phyloP scores from a whole-genome alignment of 2,888 invertebrate species.

The Eristalis intricaria region DNA sequence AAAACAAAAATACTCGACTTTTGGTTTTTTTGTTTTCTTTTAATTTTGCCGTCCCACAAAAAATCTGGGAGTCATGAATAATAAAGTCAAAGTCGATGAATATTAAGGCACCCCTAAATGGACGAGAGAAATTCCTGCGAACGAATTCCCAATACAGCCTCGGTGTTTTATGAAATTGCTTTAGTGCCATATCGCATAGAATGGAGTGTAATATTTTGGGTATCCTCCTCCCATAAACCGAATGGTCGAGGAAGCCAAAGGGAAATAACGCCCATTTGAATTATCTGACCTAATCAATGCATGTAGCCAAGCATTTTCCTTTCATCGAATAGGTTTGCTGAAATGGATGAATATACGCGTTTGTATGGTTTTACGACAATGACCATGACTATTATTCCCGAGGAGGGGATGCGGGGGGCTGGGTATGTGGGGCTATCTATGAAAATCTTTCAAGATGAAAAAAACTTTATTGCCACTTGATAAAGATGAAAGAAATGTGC shows the following conservation, averaged over 20 bases:
- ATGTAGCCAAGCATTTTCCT: constrained; percentile 11
- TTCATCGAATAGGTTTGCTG: constrained; percentile 1
- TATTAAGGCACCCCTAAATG: constrained; percentile 15
- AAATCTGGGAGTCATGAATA: constrained; percentile 25
- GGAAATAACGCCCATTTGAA: constrained; percentile 7
- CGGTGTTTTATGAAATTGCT: not conserved
- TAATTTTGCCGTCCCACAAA: not conserved
- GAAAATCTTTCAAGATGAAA: constrained; percentile 30
- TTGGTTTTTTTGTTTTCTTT: not conserved
- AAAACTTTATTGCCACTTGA: constrained; percentile 32
- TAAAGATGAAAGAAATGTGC: constrained; percentile 8
- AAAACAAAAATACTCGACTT: not conserved
- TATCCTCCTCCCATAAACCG: not conserved
- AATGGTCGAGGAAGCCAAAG: not conserved
- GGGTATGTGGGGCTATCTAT: not conserved
- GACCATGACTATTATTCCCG: constrained; percentile 5
- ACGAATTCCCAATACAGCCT: constrained; percentile 15
- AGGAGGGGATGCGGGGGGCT: not conserved
- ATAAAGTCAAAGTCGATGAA: constrained; percentile 34
- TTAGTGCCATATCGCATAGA: not conserved
- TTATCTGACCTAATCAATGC: constrained; percentile 29
- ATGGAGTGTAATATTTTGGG: not conserved
- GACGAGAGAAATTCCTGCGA: not conserved
- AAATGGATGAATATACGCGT: not conserved
- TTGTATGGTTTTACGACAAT: constrained; percentile 27